These are phyloP conservation scores for Catostylus mosaicus DNA, from an alignment of 30 jellyfish, hydroid and myxozoan species.

Conservation along the genomic window DNA sequence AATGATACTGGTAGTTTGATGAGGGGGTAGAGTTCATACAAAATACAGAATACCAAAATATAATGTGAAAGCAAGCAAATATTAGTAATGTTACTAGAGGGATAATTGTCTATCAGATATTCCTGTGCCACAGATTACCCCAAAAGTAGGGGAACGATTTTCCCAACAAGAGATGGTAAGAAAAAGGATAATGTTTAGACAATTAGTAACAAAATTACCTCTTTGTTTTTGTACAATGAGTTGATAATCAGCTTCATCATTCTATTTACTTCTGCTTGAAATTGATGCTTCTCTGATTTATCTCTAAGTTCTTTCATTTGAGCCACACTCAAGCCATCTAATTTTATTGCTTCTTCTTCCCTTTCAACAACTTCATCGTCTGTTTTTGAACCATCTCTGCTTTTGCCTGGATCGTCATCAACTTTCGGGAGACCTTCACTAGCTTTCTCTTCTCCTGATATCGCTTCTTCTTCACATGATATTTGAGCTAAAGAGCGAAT, in stretches of 20 bases:
- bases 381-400: conserved; percentile 99
- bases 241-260: conserved; percentile 99
- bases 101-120: no score
- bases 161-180: no score
- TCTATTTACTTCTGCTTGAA: conserved; percentile 99
- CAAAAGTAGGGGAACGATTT: no score
- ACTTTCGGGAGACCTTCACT: conserved; percentile 78
- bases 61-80: no score
- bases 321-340: conserved; percentile 99
- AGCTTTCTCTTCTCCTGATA: conserved; percentile 59
- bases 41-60: no score
- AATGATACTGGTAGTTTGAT: no score
- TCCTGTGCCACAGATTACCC: no score
- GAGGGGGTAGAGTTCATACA: no score
- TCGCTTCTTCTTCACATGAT: conserved; percentile 56
- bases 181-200: no score
- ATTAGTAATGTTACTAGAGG: no score
- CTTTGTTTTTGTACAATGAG: conserved; percentile 97
- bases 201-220: conserved; percentile 80
- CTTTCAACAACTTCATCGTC: conserved; percentile 98
- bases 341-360: conserved; percentile 98
- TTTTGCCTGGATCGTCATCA: conserved; percentile 93
- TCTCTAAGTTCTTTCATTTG: conserved; percentile 96
- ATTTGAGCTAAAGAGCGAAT: conserved; percentile 53
- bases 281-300: conserved; percentile 92